Base-by-base conservation (phyloP, 2,113 vertebrate species). In the Peucedramus taeniatus region DNA sequence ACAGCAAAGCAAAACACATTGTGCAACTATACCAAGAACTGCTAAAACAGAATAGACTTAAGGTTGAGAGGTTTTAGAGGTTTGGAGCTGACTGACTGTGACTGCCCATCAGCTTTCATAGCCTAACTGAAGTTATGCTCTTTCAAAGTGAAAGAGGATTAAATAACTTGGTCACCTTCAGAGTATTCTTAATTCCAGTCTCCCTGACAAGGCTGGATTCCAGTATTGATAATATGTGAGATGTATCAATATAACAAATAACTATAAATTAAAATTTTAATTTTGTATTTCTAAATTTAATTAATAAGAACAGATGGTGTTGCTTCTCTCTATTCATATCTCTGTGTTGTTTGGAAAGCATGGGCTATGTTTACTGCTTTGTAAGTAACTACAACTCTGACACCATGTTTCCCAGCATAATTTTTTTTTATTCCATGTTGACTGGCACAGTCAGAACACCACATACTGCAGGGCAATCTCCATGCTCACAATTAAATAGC, bases 381-480 rank as follows among this genome's bases (percentile, higher is more conserved):
- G 35, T 50, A 88, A 89, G 59, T 66, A 93, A 68, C 85, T 86
- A 33, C 9, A 40, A 92, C 71, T 51, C 50, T 50, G 51, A 70
- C 30, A 83, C 44, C 40, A 83, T 83, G 24, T 39, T 92, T 90
- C 60, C 47, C 40, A 53, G 83, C 16, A 83, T 78, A 78, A 92
- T 93, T 93, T 90, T 93, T 93, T 88, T 76, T 93, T 78, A 84
- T 79, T 93, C 57, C 23, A 70, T n/a, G 47, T 90, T 94, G 81
- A 95, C 83, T 92, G 90, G 60, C 66, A 85, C 45, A 76, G 82
- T 68, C 90, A 94, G 75, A 86, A 82, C 28, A 83, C 19, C 63
- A 70, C 84, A 91, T 91, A 91, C 94, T 84, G 72, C 89, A 91
- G 66, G 81, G 89, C 90, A 95, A 92, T 95, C 89, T 90, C 71